Base-by-base conservation (phyloP, 2,797 vertebrate genomes). In the Luscinia megarhynchos region DNA sequence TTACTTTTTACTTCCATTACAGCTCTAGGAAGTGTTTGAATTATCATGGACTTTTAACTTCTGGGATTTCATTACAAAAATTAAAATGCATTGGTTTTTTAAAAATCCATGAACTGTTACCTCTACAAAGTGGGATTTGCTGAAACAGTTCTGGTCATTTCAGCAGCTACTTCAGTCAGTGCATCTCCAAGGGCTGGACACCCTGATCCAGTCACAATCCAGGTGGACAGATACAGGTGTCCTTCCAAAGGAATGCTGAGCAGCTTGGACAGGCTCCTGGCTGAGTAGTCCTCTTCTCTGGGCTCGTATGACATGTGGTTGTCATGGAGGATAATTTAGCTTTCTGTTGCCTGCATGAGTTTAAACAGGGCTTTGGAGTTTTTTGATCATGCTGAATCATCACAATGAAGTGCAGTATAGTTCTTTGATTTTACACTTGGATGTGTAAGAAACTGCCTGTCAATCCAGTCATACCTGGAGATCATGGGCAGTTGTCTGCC, bases 321-420 rank as follows among this genome's bases (percentile, higher is more conserved):
- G 9, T 55, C 41, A 22, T 0, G 0, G 19, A 55, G 11, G 5
- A 3, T 72, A 34, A 32, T 26, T 40, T 15, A 7, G 43, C 4
- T 19, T 32, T 29, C 16, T 26, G 8, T 61, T 94, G 17, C 24
- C 10, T 51, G 15, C 30, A 8, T 16, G 46, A 80, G 38, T 63
- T 91, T 40, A 23, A 20, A 50, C 3, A 22, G 34, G 41, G 5
- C 34, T 85, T 77, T 34, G 19, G 29, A 32, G 32, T 29, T 19
- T 32, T 66, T 17, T 30, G 26, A 34, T 77, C 26, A 26, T 64
- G 23, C 59, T 6, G 5, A 24, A 46, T 50, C 50, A 6, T 57
- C 26, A 22, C 16, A 34, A 4, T 48, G 46, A 76, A 27, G 13
- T 64, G 2, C 29, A 6, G 6, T 62, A 2, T 17, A 30, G 26